phyloP scores from a whole-genome alignment of 2,113 vertebrate genomes.

The Lycocorax pyrrhopterus region DNA sequence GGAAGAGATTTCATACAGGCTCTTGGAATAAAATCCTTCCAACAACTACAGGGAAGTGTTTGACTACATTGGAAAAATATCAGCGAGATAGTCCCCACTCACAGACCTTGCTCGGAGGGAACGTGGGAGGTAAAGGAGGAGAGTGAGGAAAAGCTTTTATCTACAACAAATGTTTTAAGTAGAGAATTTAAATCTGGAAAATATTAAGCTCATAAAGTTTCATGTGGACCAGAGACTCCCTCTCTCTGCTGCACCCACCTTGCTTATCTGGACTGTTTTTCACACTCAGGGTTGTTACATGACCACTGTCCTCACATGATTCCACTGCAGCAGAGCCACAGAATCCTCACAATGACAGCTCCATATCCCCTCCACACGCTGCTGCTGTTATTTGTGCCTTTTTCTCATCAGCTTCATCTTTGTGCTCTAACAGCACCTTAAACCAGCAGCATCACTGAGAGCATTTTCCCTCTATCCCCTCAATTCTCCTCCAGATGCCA shows the following conservation, averaged over 20 bases:
- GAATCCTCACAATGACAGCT: fast-evolving
- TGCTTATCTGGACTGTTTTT: neutral
- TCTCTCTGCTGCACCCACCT: neutral
- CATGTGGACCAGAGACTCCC: neutral
- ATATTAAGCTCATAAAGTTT: neutral
- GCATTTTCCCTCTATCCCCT: neutral
- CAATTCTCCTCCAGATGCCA: neutral
- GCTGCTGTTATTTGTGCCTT: neutral
- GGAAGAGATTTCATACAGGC: neutral
- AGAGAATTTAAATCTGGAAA: conserved; percentile 12
- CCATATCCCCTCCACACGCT: neutral
- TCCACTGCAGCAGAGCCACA: neutral
- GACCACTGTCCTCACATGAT: neutral
- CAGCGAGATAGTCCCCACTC: neutral
- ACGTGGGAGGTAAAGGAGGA: neutral
- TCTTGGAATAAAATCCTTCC: neutral
- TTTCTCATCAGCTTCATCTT: neutral
- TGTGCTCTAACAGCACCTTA: neutral
- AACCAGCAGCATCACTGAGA: neutral
- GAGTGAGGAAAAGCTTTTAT: conserved; percentile 34
- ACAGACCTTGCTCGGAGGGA: neutral
- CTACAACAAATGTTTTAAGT: neutral
- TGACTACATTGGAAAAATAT: neutral
- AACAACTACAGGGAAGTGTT: neutral
- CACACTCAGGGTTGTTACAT: neutral